phyloP scores from a whole-genome alignment of 1,140 invertebrate species.

The Sipha flava region DNA sequence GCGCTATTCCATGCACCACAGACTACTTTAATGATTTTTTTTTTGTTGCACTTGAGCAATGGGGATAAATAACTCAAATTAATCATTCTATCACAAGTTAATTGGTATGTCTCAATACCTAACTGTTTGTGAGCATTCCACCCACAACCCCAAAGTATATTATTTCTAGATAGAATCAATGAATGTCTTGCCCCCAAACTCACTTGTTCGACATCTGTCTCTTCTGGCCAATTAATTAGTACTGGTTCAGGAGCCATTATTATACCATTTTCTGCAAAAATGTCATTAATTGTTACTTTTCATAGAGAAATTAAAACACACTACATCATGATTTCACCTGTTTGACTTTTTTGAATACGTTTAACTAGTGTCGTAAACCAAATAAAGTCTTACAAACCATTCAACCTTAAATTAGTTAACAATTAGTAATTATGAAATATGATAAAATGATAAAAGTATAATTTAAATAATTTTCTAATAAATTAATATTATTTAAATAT shows the following conservation, averaged over 20 bases:
- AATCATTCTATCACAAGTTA: constrained; percentile 26
- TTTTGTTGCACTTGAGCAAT: not conserved
- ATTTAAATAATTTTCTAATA: not conserved
- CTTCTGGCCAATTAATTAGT: constrained; percentile 48
- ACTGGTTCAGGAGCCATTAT: constrained; percentile 45
- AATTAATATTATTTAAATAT: not conserved
- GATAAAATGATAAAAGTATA: constrained; percentile 2
- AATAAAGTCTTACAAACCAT: constrained; percentile 4
- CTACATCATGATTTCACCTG: not conserved
- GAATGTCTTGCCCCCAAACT: constrained; percentile 25
- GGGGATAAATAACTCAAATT: constrained; percentile 19
- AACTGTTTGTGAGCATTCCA: constrained; percentile 66
- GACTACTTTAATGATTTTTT: not conserved
- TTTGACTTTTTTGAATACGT: not conserved
- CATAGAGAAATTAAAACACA: not conserved
- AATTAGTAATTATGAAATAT: not conserved
- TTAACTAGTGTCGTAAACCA: not conserved
- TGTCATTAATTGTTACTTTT: constrained; percentile 18
- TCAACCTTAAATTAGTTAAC: not conserved
- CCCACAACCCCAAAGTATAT: constrained; percentile 63
- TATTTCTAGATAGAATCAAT: constrained; percentile 48
- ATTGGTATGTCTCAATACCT: constrained; percentile 4
- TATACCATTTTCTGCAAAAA: constrained; percentile 37
- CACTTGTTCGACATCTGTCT: constrained; percentile 36
- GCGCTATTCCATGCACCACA: constrained; percentile 22